Conservation (phyloP, 2,113 vertebrate genomes). For the Eulemur macaco region DNA sequence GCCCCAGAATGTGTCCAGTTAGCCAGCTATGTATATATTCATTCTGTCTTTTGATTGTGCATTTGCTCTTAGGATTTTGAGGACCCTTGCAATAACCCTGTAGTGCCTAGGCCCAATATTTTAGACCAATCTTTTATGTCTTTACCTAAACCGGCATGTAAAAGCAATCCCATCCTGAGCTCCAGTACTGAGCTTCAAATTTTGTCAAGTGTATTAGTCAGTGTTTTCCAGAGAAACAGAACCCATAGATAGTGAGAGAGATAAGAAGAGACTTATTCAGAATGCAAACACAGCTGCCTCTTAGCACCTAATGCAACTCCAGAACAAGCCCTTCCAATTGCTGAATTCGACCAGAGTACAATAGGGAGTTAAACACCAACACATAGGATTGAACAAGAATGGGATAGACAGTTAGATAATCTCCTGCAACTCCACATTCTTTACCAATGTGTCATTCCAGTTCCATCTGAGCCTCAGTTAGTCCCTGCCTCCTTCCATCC, state of each 20-base stretch:
- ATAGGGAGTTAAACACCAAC: not conserved
- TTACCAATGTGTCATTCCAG: not conserved
- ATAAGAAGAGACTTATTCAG: not conserved
- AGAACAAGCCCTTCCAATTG: not conserved
- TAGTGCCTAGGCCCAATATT: not conserved
- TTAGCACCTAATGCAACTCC: not conserved
- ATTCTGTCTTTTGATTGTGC: not conserved
- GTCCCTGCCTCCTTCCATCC: not conserved
- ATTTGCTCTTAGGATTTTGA: not conserved
- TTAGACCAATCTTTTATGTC: not conserved
- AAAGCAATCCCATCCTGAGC: not conserved
- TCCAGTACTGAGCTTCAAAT: not conserved
- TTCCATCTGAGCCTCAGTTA: not conserved
- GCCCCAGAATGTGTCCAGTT: not conserved
- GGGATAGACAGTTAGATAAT: not conserved
- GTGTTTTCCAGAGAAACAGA: not conserved
- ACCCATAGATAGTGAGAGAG: not conserved
- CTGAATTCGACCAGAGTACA: not conserved
- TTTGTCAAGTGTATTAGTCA: not conserved
- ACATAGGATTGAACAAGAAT: not conserved
- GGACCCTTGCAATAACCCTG: not conserved
- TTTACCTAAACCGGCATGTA: not conserved
- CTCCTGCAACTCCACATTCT: not conserved
- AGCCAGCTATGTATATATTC: not conserved
- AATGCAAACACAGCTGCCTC: not conserved